Evolutionary conservation across 2,113 vertebrate genomes (phyloP), one percentile per base, ranked within the genome.

Genomic region (Hystrix cristata): DNA sequence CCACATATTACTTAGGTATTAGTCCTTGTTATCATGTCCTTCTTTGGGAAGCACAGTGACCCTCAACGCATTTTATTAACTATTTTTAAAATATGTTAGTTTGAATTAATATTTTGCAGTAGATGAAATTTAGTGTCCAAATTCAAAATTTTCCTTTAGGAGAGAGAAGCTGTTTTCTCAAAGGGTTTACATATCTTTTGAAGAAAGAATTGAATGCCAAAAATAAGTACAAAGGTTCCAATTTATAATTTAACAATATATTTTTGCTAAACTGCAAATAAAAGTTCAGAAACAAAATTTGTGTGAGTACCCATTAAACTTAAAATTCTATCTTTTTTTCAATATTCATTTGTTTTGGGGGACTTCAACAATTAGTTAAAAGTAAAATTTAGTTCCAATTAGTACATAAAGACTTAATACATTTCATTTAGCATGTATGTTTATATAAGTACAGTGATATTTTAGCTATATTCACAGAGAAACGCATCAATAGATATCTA

Each of bases 271-370:
- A 72, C 11, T 79, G 55, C 31, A 96, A 91, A 95, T 92, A 78
- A 64, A 96, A 95, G 27, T 82, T 95, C 34, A 96, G 46, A 90
- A 80, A 62, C 0, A 67, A 64, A 62, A 87, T 95, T 85, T 90
- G 59, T 90, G 16, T 65, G 67, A 64, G 85, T 74, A 18, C 15
- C 23, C 31, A 90, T 76, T 82, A 82, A 90, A 90, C 85, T 51
- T 95, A 88, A 74, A 96, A 78, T 62, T 65, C 71, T 93, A 80
- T 15, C 38, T 87, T 90, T 79, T 53, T 87, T 94, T 95, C 86
- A 83, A 60, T 3, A 72, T 19, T 95, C 27, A 38, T 71, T 81
- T 89, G 13, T 60, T 87, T 88, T 76, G 31, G 18, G 51, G 21
- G 38, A 90, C 62, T 86, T 91, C 31, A 74, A 57, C 5, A 53